Percentiles rank a stretch among this genome's conserved stretches.
Evolutionary conservation across 1,140 invertebrate species (phyloP).

Genomic region (Venturia canescens): DNA sequence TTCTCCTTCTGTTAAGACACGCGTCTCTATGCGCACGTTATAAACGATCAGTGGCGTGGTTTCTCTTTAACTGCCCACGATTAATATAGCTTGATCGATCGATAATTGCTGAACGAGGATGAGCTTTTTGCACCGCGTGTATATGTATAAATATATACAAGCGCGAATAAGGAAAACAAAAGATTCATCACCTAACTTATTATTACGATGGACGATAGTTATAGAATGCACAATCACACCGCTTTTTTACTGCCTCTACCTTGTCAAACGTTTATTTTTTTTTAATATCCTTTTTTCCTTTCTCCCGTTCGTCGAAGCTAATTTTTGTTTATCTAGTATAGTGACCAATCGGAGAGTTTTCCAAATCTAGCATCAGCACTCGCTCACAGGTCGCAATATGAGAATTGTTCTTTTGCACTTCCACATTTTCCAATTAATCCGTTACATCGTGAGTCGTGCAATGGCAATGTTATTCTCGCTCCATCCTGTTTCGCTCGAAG

Average conservation of each 20-base stretch:
- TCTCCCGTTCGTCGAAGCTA: constrained; percentile 19
- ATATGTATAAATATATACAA: constrained; percentile 9
- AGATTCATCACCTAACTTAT: constrained; percentile 25
- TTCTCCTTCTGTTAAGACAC: not conserved
- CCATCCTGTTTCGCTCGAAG: constrained; percentile 1
- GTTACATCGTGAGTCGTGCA: not conserved
- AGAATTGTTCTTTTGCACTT: not conserved
- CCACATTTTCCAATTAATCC: not conserved
- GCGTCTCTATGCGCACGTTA: not conserved
- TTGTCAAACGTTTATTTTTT: constrained; percentile 1
- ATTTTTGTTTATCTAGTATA: not conserved
- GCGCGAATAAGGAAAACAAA: constrained; percentile 34
- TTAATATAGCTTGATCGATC: not conserved
- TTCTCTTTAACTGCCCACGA: not conserved
- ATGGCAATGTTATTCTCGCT: not conserved
- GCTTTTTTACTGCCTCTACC: constrained; percentile 7
- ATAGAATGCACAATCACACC: not conserved
- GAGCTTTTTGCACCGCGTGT: not conserved
- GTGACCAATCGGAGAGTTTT: not conserved
- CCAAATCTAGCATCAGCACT: not conserved
- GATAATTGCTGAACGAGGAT: not conserved
- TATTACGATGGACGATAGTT: constrained; percentile 35
- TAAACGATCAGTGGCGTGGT: not conserved
- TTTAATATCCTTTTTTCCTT: not conserved
- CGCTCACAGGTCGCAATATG: not conserved